phyloP scores from a whole-genome alignment of 2,797 vertebrate species.

The Parambassis ranga region DNA sequence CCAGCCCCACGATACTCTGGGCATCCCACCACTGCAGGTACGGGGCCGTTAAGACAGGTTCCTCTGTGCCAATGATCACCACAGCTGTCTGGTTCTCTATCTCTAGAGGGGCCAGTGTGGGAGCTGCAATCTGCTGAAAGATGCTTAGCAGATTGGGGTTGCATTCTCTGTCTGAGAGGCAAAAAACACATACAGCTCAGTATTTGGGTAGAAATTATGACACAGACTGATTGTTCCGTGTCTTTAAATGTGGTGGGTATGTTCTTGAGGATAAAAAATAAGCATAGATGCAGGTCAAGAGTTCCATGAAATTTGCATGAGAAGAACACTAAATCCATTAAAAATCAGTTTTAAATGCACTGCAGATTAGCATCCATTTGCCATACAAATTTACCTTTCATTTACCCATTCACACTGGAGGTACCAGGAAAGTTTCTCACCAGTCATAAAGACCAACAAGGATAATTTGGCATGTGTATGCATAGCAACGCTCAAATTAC shows the following conservation, averaged over 20 bases:
- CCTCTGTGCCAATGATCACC: constrained; percentile 61
- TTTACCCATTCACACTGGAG: too few relatives aligned
- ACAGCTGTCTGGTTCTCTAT: constrained; percentile 78
- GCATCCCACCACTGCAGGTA: constrained; percentile 86
- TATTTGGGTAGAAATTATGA: background rate
- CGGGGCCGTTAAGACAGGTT: constrained; percentile 62
- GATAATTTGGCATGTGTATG: too few relatives aligned
- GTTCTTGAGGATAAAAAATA: too few relatives aligned
- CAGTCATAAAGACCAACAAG: too few relatives aligned
- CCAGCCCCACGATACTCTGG: constrained; percentile 85
- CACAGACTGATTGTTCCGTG: background rate
- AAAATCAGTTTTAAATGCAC: background rate
- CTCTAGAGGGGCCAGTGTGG: constrained; percentile 71
- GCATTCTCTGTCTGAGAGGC: constrained; percentile 82
- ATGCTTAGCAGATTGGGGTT: constrained; percentile 90
- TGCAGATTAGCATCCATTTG: too few relatives aligned
- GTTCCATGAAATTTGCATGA: background rate
- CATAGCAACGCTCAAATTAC: too few relatives aligned
- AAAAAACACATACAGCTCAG: background rate
- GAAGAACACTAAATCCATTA: background rate
- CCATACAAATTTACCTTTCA: too few relatives aligned
- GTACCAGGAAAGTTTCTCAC: too few relatives aligned
- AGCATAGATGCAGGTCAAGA: background rate
- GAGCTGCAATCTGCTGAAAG: constrained; percentile 79
- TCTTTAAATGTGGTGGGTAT: background rate